Percentiles rank a stretch among this genome's conserved stretches.
phyloP scores from a whole-genome alignment of 1,140 invertebrate genomes.

The Archivesica marissinica region DNA sequence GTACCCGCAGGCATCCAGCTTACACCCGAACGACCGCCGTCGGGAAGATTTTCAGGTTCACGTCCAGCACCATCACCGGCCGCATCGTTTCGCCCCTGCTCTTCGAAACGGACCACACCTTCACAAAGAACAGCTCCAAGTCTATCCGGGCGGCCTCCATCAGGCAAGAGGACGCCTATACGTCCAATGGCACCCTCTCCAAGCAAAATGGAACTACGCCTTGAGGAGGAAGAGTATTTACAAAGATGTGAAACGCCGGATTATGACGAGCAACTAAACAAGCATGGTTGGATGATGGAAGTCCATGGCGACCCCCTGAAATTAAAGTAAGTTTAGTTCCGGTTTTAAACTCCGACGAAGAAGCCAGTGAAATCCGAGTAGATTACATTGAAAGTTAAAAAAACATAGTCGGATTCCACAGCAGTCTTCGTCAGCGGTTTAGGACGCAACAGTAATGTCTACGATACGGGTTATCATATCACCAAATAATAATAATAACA shows the following conservation, averaged over 20 bases:
- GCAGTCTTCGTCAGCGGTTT: too few species aligned
- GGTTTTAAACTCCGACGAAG: too few species aligned
- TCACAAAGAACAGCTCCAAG: neutral
- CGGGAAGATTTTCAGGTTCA: neutral
- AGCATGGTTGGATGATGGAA: conserved; percentile 80
- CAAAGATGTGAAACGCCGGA: conserved; percentile 45
- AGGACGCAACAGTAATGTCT: too few species aligned
- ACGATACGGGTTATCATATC: too few species aligned
- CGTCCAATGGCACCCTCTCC: conserved; percentile 56
- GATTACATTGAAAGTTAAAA: too few species aligned
- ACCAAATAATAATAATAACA: too few species aligned
- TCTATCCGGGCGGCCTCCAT: conserved; percentile 23
- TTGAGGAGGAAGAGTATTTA: conserved; percentile 23
- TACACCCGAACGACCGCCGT: conserved; percentile 9
- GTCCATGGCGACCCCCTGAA: conserved; percentile 79
- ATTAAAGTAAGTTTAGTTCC: conserved; percentile 76
- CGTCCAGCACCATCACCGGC: conserved; percentile 17
- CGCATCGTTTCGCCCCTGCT: neutral
- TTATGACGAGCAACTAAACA: conserved; percentile 74
- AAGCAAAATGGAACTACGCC: conserved; percentile 47
- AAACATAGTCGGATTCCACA: too few species aligned
- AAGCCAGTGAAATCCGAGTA: too few species aligned
- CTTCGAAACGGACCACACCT: conserved; percentile 13
- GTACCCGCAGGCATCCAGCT: conserved; percentile 1
- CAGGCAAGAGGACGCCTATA: conserved; percentile 41